A percentile compares a stretch with the other conserved stretches of the same genome.
Evolutionary conservation across 2,113 vertebrate species (phyloP).

Genomic region (Prunella himalayana): DNA sequence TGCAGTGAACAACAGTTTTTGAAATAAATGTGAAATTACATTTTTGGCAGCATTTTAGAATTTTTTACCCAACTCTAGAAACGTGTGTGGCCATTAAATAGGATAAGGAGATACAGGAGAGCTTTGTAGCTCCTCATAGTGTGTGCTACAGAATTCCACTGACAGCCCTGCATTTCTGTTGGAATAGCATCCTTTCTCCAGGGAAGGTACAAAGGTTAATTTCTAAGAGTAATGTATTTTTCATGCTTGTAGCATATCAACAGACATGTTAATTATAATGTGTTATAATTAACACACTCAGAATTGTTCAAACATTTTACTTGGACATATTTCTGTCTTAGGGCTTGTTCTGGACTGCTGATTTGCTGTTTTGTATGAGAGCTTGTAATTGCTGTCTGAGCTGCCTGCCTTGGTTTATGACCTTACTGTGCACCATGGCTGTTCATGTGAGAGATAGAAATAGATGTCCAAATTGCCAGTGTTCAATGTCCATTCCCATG

Average conservation of each 20-base stretch:
- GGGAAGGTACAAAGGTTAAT: not conserved
- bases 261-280: not conserved
- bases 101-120: not conserved
- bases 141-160: not conserved
- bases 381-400: not conserved
- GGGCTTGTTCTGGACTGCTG: not conserved
- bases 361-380: not conserved
- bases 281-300: not conserved
- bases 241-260: not conserved
- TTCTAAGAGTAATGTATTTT: not conserved
- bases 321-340: not conserved
- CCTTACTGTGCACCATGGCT: not conserved
- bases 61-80: not conserved
- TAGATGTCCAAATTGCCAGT: not conserved
- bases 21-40: not conserved
- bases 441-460: not conserved
- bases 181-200: not conserved
- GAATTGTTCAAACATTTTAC: not conserved
- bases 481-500: not conserved
- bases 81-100: not conserved
- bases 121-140: not conserved
- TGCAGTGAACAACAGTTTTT: not conserved
- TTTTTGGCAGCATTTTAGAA: not conserved
- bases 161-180: not conserved
- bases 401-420: not conserved